A percentile compares a stretch with the other conserved stretches of the same genome.
Conservation (phyloP, 2,888 invertebrate species). For the Amphipoea lucens region DNA sequence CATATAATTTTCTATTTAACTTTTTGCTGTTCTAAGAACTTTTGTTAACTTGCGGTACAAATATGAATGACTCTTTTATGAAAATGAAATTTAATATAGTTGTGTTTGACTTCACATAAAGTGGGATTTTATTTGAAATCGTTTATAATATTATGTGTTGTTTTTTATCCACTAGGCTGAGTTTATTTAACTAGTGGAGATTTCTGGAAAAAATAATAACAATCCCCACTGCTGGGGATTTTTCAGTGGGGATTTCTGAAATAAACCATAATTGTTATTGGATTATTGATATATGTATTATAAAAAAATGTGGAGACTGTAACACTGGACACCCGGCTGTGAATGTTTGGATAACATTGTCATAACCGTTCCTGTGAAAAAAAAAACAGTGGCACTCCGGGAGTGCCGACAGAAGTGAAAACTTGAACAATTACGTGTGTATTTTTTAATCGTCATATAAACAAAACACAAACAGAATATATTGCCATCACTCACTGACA, state of each 20-base stretch:
- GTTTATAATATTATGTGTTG: neutral
- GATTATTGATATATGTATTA: neutral
- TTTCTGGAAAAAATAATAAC: too few species aligned
- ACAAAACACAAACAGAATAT: too few species aligned
- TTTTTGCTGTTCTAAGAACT: constrained; percentile 48
- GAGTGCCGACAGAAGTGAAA: too few species aligned
- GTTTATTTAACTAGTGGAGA: too few species aligned
- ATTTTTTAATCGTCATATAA: too few species aligned
- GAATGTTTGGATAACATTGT: neutral
- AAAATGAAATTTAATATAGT: constrained; percentile 22
- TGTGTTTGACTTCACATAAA: constrained; percentile 12
- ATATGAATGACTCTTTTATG: constrained; percentile 20
- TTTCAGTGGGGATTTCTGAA: too few species aligned
- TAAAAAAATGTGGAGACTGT: neutral
- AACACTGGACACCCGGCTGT: neutral
- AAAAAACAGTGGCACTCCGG: too few species aligned
- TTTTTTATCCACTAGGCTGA: neutral
- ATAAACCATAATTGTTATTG: neutral
- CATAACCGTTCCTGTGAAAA: neutral
- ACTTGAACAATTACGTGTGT: too few species aligned
- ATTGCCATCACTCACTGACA: too few species aligned
- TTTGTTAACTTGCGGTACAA: constrained; percentile 27
- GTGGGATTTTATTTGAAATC: constrained; percentile 4
- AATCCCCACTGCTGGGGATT: too few species aligned
- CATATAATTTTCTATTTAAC: constrained; percentile 60